These are phyloP conservation scores for Lathamus discolor DNA, from an alignment of 2,113 vertebrate genomes.

Conservation along the genomic window DNA sequence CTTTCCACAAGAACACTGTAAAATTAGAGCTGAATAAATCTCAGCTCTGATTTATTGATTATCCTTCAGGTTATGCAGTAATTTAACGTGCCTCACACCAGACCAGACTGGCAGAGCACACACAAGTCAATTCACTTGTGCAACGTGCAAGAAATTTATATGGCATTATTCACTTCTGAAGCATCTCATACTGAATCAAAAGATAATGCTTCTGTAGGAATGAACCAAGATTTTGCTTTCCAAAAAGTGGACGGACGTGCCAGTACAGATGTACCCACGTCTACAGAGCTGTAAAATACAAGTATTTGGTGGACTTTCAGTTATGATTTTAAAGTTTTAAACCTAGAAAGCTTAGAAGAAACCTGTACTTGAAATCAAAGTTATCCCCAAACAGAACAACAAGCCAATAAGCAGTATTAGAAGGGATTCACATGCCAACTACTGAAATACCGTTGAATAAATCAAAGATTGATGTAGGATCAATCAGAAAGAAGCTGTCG, in stretches of 20 bases:
- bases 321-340: background rate
- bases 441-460: background rate
- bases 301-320: background rate
- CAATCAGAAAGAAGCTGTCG: background rate
- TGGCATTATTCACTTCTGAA: background rate
- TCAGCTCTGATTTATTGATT: background rate
- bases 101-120: background rate
- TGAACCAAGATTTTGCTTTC: background rate
- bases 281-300: background rate
- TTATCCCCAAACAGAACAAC: background rate
- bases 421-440: background rate
- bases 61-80: background rate
- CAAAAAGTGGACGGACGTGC: background rate
- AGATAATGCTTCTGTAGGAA: background rate
- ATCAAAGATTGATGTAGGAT: background rate
- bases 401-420: background rate
- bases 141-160: rapidly evolving
- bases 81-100: background rate
- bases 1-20: background rate
- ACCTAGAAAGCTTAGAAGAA: background rate
- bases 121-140: background rate
- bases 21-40: background rate
- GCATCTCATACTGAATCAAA: background rate
- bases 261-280: background rate
- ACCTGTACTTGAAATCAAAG: background rate